Evolutionary conservation across 1,140 invertebrate species (phyloP).

Genomic region (Andrena cerasifolii): DNA sequence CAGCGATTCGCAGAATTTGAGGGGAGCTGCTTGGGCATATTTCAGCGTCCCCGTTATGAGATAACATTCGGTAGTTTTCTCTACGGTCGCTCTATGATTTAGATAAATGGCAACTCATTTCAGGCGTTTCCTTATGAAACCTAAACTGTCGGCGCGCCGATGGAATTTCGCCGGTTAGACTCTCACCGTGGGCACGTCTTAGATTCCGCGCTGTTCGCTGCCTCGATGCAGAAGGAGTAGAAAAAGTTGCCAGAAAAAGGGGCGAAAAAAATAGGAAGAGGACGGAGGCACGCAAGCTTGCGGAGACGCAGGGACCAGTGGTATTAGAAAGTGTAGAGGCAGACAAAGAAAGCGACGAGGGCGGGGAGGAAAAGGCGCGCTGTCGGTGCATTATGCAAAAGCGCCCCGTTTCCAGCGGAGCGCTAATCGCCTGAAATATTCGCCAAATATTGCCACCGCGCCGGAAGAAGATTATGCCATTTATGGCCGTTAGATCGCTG

Average conservation of each 20-base stretch:
- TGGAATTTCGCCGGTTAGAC: conserved; percentile 51
- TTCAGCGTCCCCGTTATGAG: conserved; percentile 5
- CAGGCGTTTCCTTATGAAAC: conserved; percentile 55
- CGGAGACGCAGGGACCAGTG: no score
- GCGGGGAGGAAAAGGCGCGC: no score
- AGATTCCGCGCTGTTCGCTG: conserved; percentile 40
- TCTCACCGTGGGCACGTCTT: conserved; percentile 36
- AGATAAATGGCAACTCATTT: conserved; percentile 45
- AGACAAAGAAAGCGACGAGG: no score
- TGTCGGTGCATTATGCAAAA: no score
- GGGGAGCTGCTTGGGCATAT: conserved; percentile 16
- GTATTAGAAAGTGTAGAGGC: no score
- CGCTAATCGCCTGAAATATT: conserved; percentile 9
- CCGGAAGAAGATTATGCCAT: conserved; percentile 54
- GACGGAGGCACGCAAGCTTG: not conserved
- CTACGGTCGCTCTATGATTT: conserved; percentile 42
- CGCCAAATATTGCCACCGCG: conserved; percentile 37
- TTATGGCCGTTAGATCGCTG: conserved; percentile 45
- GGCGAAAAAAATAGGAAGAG: not conserved
- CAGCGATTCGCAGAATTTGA: conserved; percentile 34
- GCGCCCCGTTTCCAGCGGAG: conserved; percentile 1
- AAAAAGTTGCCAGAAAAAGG: not conserved
- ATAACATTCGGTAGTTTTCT: conserved; percentile 46
- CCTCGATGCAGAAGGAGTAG: not conserved
- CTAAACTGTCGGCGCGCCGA: conserved; percentile 15